A percentile compares a stretch with the other conserved stretches of the same genome.
Evolutionary conservation across 2,888 invertebrate genomes (phyloP).

Genomic region (Spatulosminthurus flaviceps): DNA sequence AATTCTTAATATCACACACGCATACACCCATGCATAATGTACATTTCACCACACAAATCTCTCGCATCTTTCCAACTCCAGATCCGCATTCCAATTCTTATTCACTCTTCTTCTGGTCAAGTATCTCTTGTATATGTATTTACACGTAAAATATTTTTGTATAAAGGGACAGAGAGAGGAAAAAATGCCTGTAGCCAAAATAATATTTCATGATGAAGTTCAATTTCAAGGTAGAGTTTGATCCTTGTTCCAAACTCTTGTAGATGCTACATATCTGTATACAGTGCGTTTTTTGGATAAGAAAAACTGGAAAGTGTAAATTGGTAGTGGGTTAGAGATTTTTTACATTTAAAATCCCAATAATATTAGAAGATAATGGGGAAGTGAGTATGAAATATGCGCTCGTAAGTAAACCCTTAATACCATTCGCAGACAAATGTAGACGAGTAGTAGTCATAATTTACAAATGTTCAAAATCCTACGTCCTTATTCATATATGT

Average conservation of each 20-base stretch:
- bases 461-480: constrained; percentile 6
- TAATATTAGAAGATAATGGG: constrained; percentile 9
- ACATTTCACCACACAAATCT: too few species aligned
- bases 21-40: background rate
- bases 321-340: background rate
- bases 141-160: too few species aligned
- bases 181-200: background rate
- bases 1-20: background rate
- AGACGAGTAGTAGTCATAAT: background rate
- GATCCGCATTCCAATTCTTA: constrained; percentile 2
- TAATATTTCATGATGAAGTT: constrained; percentile 5
- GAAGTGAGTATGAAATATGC: constrained; percentile 4
- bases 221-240: too few species aligned
- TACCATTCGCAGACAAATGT: background rate
- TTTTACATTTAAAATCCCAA: constrained; percentile 5
- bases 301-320: background rate
- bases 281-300: too few species aligned
- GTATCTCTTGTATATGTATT: too few species aligned
- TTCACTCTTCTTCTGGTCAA: too few species aligned
- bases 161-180: background rate
- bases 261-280: too few species aligned
- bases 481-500: background rate
- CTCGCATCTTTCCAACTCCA: background rate
- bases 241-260: too few species aligned
- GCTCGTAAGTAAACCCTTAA: background rate